These are phyloP conservation scores for Agonopterix heracliana DNA, from an alignment of 2,888 invertebrate species.

Conservation along the genomic window DNA sequence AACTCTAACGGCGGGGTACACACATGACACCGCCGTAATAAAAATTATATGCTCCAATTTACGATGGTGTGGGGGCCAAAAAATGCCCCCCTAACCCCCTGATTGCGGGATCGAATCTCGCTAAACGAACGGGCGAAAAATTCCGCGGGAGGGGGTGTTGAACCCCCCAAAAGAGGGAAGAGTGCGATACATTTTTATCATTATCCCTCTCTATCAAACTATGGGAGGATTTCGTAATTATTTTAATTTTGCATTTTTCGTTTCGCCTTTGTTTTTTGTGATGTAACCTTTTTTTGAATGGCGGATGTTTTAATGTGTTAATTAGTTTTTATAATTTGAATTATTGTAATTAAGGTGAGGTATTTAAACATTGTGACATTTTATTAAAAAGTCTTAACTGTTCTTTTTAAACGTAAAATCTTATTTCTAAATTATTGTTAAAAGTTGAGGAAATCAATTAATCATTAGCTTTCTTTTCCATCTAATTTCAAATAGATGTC, in stretches of 20 bases:
- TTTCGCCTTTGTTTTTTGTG: slow-evolving; percentile 17
- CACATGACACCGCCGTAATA: slow-evolving; percentile 66
- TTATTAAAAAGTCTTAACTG: no score
- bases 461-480: no score
- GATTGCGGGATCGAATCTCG: slow-evolving; percentile 30
- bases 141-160: slow-evolving; percentile 5
- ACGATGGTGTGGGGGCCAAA: slow-evolving; percentile 57
- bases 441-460: no score
- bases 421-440: no score
- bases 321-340: no score
- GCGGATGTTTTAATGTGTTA: no score
- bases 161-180: neutral
- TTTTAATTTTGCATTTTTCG: slow-evolving; percentile 45
- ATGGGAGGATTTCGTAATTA: slow-evolving; percentile 35
- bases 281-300: no score
- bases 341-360: no score
- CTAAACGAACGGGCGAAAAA: slow-evolving; percentile 25
- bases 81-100: slow-evolving; percentile 48
- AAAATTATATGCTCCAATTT: slow-evolving; percentile 77
- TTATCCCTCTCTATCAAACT: slow-evolving; percentile 30
- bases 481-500: no score
- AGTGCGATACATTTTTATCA: slow-evolving; percentile 25
- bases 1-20: slow-evolving; percentile 7
- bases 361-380: no score
- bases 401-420: no score